Percentiles rank a stretch among this genome's conserved stretches.
These are phyloP conservation scores for Eulemur macaco DNA, from an alignment of 2,113 vertebrate species.

Conservation along the genomic window DNA sequence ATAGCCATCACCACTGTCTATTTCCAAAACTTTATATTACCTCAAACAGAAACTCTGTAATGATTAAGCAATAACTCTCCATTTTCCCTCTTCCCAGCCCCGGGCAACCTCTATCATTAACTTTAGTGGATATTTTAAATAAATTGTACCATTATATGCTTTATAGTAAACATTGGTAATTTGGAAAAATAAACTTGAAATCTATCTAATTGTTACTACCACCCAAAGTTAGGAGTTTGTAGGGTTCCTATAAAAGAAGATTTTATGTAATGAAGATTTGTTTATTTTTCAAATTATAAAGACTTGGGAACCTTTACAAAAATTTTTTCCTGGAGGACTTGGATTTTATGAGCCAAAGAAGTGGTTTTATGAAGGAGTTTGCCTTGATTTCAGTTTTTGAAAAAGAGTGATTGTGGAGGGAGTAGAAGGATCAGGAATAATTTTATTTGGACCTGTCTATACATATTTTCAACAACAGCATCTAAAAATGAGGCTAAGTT, in stretches of 20 bases:
- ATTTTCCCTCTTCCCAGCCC: background rate
- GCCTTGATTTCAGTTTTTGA: background rate
- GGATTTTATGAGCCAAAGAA: background rate
- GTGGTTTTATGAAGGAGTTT: slow-evolving; percentile 7
- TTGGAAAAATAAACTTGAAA: slow-evolving; percentile 44
- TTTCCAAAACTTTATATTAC: background rate
- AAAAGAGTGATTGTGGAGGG: background rate
- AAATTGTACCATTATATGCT: background rate
- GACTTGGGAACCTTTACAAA: background rate
- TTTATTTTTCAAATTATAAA: slow-evolving; percentile 35
- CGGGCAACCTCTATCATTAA: background rate
- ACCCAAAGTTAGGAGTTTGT: background rate
- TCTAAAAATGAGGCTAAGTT: slow-evolving; percentile 43
- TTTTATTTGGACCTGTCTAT: background rate
- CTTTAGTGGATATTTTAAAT: background rate
- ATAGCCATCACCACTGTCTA: background rate
- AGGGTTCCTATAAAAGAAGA: background rate
- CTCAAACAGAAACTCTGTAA: background rate
- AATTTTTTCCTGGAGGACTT: slow-evolving; percentile 24
- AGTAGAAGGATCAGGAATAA: background rate
- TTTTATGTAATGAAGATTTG: slow-evolving; percentile 11
- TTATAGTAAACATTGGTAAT: slow-evolving; percentile 2
- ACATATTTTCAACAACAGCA: background rate
- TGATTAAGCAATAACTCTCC: background rate
- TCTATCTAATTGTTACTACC: background rate